phyloP scores from a whole-genome alignment of 2,113 vertebrate species.

The Cavia aperea region DNA sequence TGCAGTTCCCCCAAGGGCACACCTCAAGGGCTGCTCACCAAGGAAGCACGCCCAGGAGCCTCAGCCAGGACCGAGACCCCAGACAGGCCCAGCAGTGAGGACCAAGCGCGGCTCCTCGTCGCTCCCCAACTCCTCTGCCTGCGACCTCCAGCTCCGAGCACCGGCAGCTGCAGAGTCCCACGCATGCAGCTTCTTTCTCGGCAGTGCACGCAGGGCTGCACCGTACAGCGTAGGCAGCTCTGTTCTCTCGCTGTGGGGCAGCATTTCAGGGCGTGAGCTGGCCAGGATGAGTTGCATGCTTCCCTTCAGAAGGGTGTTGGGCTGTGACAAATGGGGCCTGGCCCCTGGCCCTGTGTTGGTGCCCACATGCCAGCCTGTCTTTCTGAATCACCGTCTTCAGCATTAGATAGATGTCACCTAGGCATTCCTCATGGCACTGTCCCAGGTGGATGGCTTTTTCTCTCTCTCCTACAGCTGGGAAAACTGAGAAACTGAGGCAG shows the following conservation, averaged over 20 bases:
- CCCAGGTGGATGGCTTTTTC: neutral
- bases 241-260: rapidly evolving
- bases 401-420: neutral
- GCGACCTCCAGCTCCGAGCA: neutral
- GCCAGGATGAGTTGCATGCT: neutral
- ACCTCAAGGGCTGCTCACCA: no score
- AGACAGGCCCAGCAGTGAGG: neutral
- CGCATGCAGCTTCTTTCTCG: neutral
- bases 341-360: rapidly evolving
- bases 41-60: neutral
- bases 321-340: rapidly evolving
- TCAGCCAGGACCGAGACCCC: neutral
- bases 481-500: conserved; percentile 12
- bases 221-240: rapidly evolving
- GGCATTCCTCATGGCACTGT: no score
- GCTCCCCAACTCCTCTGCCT: neutral
- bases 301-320: neutral
- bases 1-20: rapidly evolving
- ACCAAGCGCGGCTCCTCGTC: rapidly evolving
- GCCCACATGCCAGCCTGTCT: rapidly evolving
- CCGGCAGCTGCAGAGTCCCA: no score
- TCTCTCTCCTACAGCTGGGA: neutral
- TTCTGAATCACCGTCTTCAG: neutral
- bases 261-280: rapidly evolving
- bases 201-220: rapidly evolving